Percentiles rank a stretch among this genome's conserved stretches.
These are phyloP conservation scores for Drosophila malerkotliana DNA, from an alignment of 1,140 invertebrate species.

Conservation along the genomic window DNA sequence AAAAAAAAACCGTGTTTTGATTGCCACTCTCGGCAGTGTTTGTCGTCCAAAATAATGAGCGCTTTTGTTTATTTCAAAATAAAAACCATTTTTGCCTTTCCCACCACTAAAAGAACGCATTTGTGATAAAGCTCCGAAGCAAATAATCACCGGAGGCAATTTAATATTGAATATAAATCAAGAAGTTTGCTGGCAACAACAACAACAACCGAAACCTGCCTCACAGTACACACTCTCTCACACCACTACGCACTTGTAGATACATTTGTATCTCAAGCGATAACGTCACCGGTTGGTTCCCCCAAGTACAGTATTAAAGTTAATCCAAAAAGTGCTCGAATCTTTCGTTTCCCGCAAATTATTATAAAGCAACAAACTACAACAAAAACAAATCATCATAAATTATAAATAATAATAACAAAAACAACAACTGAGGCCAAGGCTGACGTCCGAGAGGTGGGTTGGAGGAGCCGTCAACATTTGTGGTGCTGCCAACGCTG, in stretches of 20 bases:
- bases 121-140: conserved; percentile 57
- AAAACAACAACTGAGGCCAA: conserved; percentile 43
- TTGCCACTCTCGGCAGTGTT: conserved; percentile 30
- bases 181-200: conserved; percentile 36
- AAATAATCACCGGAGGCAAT: conserved; percentile 8
- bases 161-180: conserved; percentile 30
- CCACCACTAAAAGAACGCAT: conserved; percentile 81
- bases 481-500: conserved; percentile 15
- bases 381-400: neutral
- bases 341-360: conserved; percentile 69
- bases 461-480: conserved; percentile 47
- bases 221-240: conserved; percentile 15
- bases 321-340: conserved; percentile 68
- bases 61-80: conserved; percentile 82
- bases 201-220: conserved; percentile 41
- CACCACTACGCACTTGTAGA: conserved; percentile 14
- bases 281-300: conserved; percentile 55
- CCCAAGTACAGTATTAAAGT: conserved; percentile 61
- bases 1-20: conserved; percentile 24
- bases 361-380: conserved; percentile 61
- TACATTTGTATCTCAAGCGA: conserved; percentile 13
- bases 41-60: conserved; percentile 65
- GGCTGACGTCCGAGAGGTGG: conserved; percentile 42
- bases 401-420: conserved; percentile 30
- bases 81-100: conserved; percentile 80